phyloP scores from a whole-genome alignment of 2,113 vertebrate species.

The Gadus chalcogrammus region DNA sequence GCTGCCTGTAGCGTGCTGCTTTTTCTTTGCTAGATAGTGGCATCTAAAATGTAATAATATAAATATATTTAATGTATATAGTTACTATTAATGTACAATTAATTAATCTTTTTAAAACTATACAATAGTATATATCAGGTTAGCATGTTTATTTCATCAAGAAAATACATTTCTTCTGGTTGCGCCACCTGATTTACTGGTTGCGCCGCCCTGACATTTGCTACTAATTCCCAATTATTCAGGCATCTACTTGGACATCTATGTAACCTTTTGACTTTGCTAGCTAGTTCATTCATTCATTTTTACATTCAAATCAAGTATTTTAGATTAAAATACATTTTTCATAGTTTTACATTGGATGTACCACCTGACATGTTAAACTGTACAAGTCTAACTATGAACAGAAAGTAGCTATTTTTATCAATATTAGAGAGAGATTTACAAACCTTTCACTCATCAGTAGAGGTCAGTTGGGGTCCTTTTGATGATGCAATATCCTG shows the following conservation, averaged over 20 bases:
- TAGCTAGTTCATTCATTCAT: background rate
- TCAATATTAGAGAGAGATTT: background rate
- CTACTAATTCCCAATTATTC: background rate
- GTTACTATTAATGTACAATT: too few species aligned
- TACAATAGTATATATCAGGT: too few species aligned
- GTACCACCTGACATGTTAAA: background rate
- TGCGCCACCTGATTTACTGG: too few species aligned
- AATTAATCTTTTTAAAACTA: too few species aligned
- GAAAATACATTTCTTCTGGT: too few species aligned
- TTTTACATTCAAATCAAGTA: background rate
- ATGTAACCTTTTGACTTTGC: background rate
- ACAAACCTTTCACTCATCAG: background rate
- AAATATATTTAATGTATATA: too few species aligned
- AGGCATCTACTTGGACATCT: background rate
- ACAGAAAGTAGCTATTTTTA: background rate
- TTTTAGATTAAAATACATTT: background rate
- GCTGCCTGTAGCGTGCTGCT: conserved; percentile 1
- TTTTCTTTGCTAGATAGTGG: conserved; percentile 4
- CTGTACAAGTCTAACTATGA: background rate
- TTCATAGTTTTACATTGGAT: background rate
- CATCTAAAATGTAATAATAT: background rate
- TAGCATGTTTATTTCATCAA: too few species aligned
- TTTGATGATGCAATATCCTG: conserved; percentile 1
- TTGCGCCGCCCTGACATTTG: background rate
- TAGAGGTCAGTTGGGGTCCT: background rate